A percentile compares a stretch with the other conserved stretches of the same genome.
phyloP scores from a whole-genome alignment of 2,888 invertebrate genomes.

The Megaustenia siamemsis region DNA sequence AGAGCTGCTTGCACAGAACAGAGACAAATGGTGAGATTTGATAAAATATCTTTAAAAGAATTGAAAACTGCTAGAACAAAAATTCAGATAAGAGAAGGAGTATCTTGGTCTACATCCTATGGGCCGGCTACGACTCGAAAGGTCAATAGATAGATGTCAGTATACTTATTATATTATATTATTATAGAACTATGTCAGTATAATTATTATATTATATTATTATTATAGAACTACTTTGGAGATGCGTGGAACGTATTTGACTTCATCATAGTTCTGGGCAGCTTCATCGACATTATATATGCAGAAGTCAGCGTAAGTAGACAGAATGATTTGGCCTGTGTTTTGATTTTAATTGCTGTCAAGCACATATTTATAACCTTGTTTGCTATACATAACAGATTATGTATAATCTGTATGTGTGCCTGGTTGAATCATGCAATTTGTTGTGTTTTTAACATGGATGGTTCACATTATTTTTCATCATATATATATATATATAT shows the following conservation, averaged over 20 bases:
- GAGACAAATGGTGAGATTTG: too few relatives aligned
- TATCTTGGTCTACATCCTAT: too few relatives aligned
- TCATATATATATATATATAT: too few relatives aligned
- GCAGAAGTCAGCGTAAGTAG: constrained; percentile 95
- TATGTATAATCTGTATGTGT: background rate
- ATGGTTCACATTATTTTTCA: background rate
- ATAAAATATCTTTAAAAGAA: too few relatives aligned
- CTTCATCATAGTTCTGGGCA: constrained; percentile 81
- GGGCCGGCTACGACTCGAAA: too few relatives aligned
- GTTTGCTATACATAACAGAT: background rate
- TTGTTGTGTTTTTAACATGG: constrained; percentile 5
- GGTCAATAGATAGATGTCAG: too few relatives aligned
- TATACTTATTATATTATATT: too few relatives aligned
- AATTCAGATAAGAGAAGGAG: too few relatives aligned
- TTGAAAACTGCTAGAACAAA: too few relatives aligned
- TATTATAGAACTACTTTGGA: constrained; percentile 26
- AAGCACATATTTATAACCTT: background rate
- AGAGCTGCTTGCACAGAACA: too few relatives aligned
- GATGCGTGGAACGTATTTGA: constrained; percentile 80
- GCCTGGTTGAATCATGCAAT: background rate
- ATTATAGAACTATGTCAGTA: too few relatives aligned
- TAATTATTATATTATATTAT: too few relatives aligned
- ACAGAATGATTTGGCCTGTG: background rate
- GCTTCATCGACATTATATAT: constrained; percentile 85
- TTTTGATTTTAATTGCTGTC: constrained; percentile 14